phyloP scores from a whole-genome alignment of 2,113 vertebrate species.

The Candoia aspera region DNA sequence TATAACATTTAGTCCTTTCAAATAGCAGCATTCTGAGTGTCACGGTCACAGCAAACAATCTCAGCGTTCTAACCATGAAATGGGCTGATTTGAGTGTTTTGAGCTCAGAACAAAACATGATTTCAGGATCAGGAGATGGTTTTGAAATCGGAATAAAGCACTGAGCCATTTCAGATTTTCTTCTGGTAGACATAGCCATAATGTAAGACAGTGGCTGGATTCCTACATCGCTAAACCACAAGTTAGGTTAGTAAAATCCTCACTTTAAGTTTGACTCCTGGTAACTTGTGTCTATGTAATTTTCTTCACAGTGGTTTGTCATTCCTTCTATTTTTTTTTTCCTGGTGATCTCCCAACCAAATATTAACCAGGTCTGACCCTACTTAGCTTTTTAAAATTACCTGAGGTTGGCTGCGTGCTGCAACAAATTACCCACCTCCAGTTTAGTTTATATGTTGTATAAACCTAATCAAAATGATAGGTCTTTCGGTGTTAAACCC shows the following conservation, averaged over 20 bases:
- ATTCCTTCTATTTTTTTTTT: too few relatives aligned
- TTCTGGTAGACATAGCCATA: not conserved
- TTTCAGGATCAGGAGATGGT: not conserved
- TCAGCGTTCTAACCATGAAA: not conserved
- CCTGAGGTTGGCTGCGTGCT: too few relatives aligned
- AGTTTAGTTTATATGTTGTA: not conserved
- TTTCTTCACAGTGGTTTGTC: too few relatives aligned
- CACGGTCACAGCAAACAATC: not conserved
- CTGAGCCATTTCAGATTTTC: not conserved
- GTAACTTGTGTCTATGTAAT: too few relatives aligned
- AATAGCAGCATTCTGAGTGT: not conserved
- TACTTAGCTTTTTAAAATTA: too few relatives aligned
- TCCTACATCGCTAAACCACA: too few relatives aligned
- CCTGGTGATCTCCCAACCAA: too few relatives aligned
- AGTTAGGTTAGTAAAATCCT: too few relatives aligned
- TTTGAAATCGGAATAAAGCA: not conserved
- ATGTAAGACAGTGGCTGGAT: too few relatives aligned
- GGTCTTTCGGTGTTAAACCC: not conserved
- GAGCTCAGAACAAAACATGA: not conserved
- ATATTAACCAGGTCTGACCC: too few relatives aligned
- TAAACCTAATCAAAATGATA: not conserved
- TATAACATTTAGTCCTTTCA: not conserved
- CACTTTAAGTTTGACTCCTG: too few relatives aligned
- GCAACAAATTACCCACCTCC: too few relatives aligned
- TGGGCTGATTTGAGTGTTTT: not conserved